These are phyloP conservation scores for Beris morrisii DNA, from an alignment of 2,888 invertebrate genomes.

Conservation along the genomic window DNA sequence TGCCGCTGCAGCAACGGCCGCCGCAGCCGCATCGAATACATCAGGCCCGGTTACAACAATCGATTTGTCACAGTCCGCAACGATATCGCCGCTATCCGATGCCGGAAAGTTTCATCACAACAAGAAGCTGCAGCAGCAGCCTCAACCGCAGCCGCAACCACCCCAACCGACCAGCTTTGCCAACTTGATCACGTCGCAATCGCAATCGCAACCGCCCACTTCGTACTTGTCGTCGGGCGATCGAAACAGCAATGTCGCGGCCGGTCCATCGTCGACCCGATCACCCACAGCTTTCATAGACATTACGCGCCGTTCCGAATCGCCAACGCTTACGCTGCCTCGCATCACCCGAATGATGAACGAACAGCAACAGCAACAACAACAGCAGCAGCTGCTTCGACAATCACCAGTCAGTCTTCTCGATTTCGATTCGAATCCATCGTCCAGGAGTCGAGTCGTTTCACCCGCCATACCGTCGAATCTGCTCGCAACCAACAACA, in stretches of 20 bases:
- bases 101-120: neutral
- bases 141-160: neutral
- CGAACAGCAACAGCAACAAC: neutral
- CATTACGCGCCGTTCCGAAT: neutral
- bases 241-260: too few relatives aligned
- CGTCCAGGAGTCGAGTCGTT: neutral
- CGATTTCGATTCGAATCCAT: conserved; percentile 14
- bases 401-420: neutral
- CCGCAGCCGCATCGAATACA: neutral
- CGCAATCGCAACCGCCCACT: too few relatives aligned
- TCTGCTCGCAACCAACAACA: conserved; percentile 2
- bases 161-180: conserved; percentile 46
- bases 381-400: neutral
- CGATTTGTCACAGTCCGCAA: neutral
- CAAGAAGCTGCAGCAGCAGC: neutral
- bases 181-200: conserved; percentile 41
- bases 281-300: neutral
- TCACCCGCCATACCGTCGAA: too few relatives aligned
- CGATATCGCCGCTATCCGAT: neutral
- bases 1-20: neutral
- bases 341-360: neutral
- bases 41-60: neutral
- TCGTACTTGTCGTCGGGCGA: too few relatives aligned
- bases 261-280: neutral
- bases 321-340: conserved; percentile 10